phyloP scores from a whole-genome alignment of 2,797 vertebrate genomes.

The Sciurus vulgaris region DNA sequence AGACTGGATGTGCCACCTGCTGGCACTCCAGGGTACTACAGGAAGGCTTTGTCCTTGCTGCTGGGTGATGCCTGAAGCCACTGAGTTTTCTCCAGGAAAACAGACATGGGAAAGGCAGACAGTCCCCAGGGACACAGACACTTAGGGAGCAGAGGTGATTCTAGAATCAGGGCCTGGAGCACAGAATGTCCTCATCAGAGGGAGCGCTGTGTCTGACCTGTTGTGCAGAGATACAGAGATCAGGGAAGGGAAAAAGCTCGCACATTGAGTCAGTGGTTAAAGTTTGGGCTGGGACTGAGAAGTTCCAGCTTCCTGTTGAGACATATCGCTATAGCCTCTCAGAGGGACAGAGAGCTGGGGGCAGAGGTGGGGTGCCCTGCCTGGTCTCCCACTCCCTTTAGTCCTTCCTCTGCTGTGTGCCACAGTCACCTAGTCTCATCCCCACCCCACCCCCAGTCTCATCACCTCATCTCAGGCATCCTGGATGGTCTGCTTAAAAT shows the following conservation, averaged over 20 bases:
- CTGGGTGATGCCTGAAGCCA: background rate
- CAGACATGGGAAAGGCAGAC: background rate
- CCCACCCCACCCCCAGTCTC: too few species aligned
- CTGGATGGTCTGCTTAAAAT: background rate
- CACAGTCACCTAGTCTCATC: background rate
- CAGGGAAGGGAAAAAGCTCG: background rate
- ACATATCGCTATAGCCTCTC: background rate
- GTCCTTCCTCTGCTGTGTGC: background rate
- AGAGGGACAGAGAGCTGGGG: background rate
- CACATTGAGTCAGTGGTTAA: background rate
- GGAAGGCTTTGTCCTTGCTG: fast-evolving
- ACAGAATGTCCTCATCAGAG: background rate
- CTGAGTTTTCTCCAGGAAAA: background rate
- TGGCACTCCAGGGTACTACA: background rate
- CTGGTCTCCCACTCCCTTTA: background rate
- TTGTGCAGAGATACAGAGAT: background rate
- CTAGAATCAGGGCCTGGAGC: background rate
- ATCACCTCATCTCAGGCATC: too few species aligned
- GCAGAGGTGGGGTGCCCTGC: background rate
- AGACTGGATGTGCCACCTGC: constrained; percentile 58
- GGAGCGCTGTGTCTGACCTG: background rate
- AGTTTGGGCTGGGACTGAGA: background rate
- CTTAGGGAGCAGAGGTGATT: background rate
- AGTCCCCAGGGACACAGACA: background rate
- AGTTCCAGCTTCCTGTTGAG: background rate